Conservation (phyloP, 2,888 invertebrate species). For the Tachina lurida region DNA sequence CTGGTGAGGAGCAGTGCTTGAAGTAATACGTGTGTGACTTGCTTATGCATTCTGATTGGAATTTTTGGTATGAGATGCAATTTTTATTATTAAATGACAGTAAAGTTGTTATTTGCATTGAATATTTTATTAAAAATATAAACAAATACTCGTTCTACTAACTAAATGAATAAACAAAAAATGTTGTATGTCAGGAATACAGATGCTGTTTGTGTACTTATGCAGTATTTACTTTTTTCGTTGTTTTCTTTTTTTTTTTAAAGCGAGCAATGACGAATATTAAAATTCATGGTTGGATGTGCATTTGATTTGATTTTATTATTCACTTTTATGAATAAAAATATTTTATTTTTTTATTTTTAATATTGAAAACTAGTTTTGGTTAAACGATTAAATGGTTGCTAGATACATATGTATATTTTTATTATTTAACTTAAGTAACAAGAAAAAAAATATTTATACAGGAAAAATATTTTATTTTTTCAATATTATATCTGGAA, state of each 20-base stretch:
- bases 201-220: neutral
- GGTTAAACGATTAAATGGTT: neutral
- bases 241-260: constrained; percentile 22
- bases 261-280: constrained; percentile 38
- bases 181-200: neutral
- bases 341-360: neutral
- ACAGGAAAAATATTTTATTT: too few species aligned
- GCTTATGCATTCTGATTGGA: neutral
- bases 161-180: constrained; percentile 37
- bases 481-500: too few species aligned
- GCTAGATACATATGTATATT: neutral
- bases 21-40: neutral
- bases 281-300: constrained; percentile 40
- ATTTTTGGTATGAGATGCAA: constrained; percentile 38
- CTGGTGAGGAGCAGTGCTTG: neutral
- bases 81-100: constrained; percentile 71
- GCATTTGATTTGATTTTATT: constrained; percentile 36
- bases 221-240: constrained; percentile 3
- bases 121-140: constrained; percentile 60
- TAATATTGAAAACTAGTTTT: neutral
- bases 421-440: neutral
- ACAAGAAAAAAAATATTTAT: too few species aligned
- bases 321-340: neutral
- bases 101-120: constrained; percentile 60
- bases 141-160: constrained; percentile 16